Evolutionary conservation across 2,888 invertebrate species (phyloP), one percentile per base, ranked within the genome.

Genomic region (Ormyrus pomaceus): DNA sequence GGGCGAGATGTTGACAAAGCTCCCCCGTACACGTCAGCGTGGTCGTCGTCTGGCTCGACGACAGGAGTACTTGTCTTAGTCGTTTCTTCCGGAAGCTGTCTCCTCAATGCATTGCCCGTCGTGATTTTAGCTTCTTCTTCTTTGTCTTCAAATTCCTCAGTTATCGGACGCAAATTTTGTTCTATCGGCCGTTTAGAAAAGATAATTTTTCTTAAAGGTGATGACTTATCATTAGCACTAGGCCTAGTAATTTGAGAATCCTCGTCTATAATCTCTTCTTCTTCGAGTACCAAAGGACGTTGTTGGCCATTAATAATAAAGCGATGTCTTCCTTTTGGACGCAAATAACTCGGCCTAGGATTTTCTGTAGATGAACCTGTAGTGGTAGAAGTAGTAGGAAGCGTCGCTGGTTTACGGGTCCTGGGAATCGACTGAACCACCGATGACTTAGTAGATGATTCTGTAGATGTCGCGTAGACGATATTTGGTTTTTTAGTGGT

Each of bases 21-120:
- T 55, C 93, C 93, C 53, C 94, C 94, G 83, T 95, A 95, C 0
- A 95, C 94, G 85, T 95, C 95, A 2, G 94, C 92, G 5, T 93
- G 92, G 86, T 95, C 95, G 83, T 94, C 94, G 10, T 93, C 94
- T 0, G 93, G 93, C 73, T 94, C 94, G 83, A 93, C 93, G 0
- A 90, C 86, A 0, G 85, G 84, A 81, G 92, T 92, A 19, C 19
- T 19, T 0, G 92, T 91, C 65, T 91, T 91, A 0, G 88, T 87
- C 0, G 88, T 87, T n/a, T 93, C 93, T 72, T 93, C 93, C 69
- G 92, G 91, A 53, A 95, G 89, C 85, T 95, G 94, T 59, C 95
- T 91, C 76, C 95, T 91, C 46, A 95, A 89, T 0, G 92, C 92
- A 85, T 94, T 95, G 2, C 93, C 93, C 0, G 87, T 88, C 0